A percentile compares a stretch with the other conserved stretches of the same genome.
These are phyloP conservation scores for Artemisiospiza belli DNA, from an alignment of 2,113 vertebrate species.

Conservation along the genomic window DNA sequence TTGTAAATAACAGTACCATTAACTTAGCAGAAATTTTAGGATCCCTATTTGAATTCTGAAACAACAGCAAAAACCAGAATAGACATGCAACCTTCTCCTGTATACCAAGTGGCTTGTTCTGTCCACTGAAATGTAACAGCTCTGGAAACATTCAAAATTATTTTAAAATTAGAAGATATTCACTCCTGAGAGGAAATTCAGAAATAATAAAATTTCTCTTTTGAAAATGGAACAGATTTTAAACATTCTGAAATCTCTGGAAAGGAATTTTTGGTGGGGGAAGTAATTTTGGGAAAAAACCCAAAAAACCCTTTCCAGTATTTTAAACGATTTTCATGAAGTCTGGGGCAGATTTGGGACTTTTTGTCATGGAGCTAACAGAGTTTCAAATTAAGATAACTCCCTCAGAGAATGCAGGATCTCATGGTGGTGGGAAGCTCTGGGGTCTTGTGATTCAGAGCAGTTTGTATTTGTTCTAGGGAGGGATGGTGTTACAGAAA, in stretches of 20 bases:
- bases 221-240: neutral
- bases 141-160: neutral
- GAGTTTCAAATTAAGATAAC: neutral
- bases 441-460: neutral
- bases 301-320: neutral
- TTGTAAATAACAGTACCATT: neutral
- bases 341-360: neutral
- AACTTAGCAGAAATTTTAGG: neutral
- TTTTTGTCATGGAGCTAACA: neutral
- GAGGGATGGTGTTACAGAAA: neutral
- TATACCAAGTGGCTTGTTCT: neutral
- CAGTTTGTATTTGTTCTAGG: neutral
- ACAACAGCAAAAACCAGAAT: neutral
- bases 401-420: neutral
- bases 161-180: neutral
- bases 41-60: neutral
- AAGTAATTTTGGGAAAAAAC: neutral
- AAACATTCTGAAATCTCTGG: neutral
- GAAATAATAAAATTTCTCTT: neutral
- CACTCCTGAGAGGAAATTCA: neutral
- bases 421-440: neutral
- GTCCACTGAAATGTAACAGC: neutral
- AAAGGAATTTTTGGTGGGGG: neutral
- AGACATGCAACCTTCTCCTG: neutral
- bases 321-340: neutral